Evolutionary conservation across 2,888 invertebrate species (phyloP).

Genomic region (Lysandra coridon): DNA sequence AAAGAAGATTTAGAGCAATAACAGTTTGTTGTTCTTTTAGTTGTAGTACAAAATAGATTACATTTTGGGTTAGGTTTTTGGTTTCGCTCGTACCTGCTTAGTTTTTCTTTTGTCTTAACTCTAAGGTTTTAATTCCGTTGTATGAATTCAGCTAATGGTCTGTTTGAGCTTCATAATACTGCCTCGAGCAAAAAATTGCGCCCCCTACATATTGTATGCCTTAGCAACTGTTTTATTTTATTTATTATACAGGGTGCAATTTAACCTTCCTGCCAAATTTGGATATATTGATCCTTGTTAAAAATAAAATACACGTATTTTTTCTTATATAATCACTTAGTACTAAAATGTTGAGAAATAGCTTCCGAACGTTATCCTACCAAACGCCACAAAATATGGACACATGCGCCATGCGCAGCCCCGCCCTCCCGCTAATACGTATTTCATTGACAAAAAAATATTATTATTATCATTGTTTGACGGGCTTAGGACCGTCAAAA

Average conservation of each 20-base stretch:
- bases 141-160: not conserved
- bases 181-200: not conserved
- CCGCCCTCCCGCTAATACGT: no score
- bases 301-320: no score
- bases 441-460: no score
- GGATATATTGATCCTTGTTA: no score
- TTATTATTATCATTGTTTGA: no score
- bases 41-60: slow-evolving; percentile 60
- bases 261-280: no score
- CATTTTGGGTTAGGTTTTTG: slow-evolving; percentile 50
- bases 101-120: slow-evolving; percentile 54
- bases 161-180: slow-evolving; percentile 20
- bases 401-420: no score
- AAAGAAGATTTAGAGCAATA: slow-evolving; percentile 9
- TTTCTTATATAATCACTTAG: no score
- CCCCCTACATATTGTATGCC: not conserved
- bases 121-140: slow-evolving; percentile 40
- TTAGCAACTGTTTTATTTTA: not conserved
- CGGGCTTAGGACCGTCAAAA: no score
- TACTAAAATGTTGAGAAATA: no score
- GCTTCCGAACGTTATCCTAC: no score
- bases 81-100: slow-evolving; percentile 63
- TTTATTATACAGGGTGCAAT: not conserved
- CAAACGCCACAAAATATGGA: no score
- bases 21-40: slow-evolving; percentile 41